Conservation (phyloP, 2,797 vertebrate genomes). For the Microchirus variegatus region DNA sequence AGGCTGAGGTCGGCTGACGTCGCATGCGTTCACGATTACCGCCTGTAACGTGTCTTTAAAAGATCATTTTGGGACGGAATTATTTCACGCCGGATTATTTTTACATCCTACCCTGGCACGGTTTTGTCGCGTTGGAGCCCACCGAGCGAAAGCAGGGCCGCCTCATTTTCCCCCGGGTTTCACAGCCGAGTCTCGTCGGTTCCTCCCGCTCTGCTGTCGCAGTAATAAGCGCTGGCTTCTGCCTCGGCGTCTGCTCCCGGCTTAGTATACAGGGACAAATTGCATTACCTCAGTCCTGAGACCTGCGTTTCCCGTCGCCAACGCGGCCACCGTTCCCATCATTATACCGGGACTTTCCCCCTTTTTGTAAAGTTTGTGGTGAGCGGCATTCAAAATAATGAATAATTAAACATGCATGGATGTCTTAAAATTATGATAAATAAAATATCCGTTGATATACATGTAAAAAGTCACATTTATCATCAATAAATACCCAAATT, state of each 20-base stretch:
- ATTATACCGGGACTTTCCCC: slow-evolving; percentile 37
- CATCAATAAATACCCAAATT: no score
- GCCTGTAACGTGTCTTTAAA: slow-evolving; percentile 68
- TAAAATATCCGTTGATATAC: no score
- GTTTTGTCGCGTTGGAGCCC: slow-evolving; percentile 53
- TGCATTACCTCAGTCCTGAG: slow-evolving; percentile 52
- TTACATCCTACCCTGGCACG: slow-evolving; percentile 52
- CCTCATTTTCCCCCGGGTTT: slow-evolving; percentile 51
- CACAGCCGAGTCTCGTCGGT: slow-evolving; percentile 27
- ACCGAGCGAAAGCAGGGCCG: slow-evolving; percentile 31
- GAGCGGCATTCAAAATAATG: no score
- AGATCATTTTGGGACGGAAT: slow-evolving; percentile 65
- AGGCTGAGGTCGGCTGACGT: slow-evolving; percentile 61
- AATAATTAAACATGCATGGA: no score
- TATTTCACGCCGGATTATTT: slow-evolving; percentile 68
- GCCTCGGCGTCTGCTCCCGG: slow-evolving; percentile 31
- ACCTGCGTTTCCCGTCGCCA: slow-evolving; percentile 35
- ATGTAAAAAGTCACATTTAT: no score
- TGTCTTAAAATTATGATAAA: no score
- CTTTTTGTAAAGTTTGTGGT: slow-evolving; percentile 16
- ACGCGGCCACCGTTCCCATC: slow-evolving; percentile 25
- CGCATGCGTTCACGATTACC: slow-evolving; percentile 57
- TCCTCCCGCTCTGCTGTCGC: slow-evolving; percentile 47
- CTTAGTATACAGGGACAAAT: slow-evolving; percentile 58
- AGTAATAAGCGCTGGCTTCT: slow-evolving; percentile 54